Base-by-base conservation (phyloP, 2,888 invertebrate genomes). In the Nephrotoma flavescens region DNA sequence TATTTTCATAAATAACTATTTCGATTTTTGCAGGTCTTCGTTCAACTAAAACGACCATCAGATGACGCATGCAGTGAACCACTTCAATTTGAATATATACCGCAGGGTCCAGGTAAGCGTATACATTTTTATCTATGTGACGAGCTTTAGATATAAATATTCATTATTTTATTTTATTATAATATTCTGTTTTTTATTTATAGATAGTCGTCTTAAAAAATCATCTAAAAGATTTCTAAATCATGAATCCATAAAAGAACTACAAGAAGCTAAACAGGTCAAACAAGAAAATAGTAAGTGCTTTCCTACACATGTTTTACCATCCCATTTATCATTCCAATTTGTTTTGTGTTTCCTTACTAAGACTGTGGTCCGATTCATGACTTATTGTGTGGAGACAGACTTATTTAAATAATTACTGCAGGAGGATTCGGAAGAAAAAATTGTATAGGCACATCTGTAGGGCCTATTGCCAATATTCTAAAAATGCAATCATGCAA, bases 41-140 rank as follows among this genome's bases (percentile, higher is more conserved):
- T 98, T 88, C 97, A 97, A 90, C 93, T 98, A 88, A 93, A 95
- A 90, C 93, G 98, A 89, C 96, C 96, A 47, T 96, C 97, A 41
- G 98, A 98, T 92, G 95, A 95, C 89, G 95, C 95, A 85, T 94
- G 94, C 87, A 97, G 97, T 92, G 96, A 96, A 90, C 93, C 97
- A 3, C 92, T 96, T 88, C 95, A 95, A 57, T 98, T 98, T 93
- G 96, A 97, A 92, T 95, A 96, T 92, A 94, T 96, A 90, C 96
- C 97, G 87, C 31, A 31, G 31, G 92, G 95, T 88, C 93, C 95
- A 95, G 95, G 85, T 97, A 96, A 95, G 95, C 95, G n/a, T n/a
- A 95, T 92, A 94, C 94, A 89, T 94, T 94, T 91, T 95, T 94
- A 94, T 94, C 94, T 87, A 92, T 94, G 89, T 93, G 94, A 89